These are phyloP conservation scores for Orthonyx spaldingii DNA, from an alignment of 2,113 vertebrate species.

Conservation along the genomic window DNA sequence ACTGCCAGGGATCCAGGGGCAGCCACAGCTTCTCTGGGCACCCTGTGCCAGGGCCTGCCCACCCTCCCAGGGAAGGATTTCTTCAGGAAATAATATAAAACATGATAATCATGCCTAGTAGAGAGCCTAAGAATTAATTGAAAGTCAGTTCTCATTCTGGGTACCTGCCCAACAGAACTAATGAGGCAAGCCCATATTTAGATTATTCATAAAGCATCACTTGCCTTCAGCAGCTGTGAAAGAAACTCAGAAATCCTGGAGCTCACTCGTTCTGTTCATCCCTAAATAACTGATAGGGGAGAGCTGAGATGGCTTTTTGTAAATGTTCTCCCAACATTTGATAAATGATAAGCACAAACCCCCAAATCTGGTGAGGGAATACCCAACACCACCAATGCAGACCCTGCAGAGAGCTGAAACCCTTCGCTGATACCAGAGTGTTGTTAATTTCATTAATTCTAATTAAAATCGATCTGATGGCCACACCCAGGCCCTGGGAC, in stretches of 20 bases:
- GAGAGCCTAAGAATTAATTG: not conserved
- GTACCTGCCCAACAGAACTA: not conserved
- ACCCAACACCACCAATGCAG: not conserved
- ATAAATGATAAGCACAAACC: not conserved
- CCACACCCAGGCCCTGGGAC: not conserved
- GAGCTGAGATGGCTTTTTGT: rapidly evolving
- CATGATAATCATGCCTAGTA: not conserved
- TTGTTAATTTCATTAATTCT: not conserved
- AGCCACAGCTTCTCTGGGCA: no score
- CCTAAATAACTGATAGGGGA: not conserved
- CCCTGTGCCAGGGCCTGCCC: no score
- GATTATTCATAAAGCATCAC: not conserved
- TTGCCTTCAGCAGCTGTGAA: not conserved
- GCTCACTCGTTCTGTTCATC: not conserved
- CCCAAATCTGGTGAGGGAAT: not conserved
- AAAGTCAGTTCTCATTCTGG: not conserved
- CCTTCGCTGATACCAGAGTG: not conserved
- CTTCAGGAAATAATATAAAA: not conserved
- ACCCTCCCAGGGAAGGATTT: not conserved
- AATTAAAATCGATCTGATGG: not conserved
- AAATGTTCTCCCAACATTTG: not conserved
- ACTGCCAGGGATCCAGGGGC: not conserved
- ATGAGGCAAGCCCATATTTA: not conserved
- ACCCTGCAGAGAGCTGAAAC: not conserved
- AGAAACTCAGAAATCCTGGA: not conserved